A percentile compares a stretch with the other conserved stretches of the same genome.
phyloP scores from a whole-genome alignment of 2,113 vertebrate genomes.

The Hipposideros armiger region DNA sequence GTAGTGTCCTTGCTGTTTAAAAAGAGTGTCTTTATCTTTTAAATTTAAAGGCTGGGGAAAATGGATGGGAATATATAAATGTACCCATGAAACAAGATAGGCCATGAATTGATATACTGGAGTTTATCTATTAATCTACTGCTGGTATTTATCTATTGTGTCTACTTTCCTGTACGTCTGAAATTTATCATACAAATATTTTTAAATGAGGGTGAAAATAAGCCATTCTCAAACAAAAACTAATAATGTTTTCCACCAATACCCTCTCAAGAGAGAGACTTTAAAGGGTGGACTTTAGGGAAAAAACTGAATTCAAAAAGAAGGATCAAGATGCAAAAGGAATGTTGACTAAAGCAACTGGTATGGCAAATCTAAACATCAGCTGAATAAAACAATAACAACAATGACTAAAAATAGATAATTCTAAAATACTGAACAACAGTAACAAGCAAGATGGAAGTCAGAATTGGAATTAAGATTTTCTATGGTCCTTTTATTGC shows the following conservation, averaged over 20 bases:
- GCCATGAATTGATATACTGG: background rate
- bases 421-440: background rate
- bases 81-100: background rate
- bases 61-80: too few relatives aligned
- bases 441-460: background rate
- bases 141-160: background rate
- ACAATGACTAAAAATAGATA: background rate
- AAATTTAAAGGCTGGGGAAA: background rate
- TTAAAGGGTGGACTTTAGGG: background rate
- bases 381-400: background rate
- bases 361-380: background rate
- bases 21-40: constrained; percentile 12
- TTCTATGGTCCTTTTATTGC: background rate
- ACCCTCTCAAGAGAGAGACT: background rate
- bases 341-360: background rate
- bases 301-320: background rate
- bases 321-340: background rate
- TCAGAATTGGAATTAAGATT: background rate
- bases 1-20: background rate
- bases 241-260: background rate
- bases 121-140: too few relatives aligned
- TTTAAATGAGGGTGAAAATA: constrained; percentile 17
- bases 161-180: background rate
- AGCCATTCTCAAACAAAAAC: constrained; percentile 23
- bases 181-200: background rate